Conservation (phyloP, 2,888 invertebrate genomes). For the Andrena flavipes region DNA sequence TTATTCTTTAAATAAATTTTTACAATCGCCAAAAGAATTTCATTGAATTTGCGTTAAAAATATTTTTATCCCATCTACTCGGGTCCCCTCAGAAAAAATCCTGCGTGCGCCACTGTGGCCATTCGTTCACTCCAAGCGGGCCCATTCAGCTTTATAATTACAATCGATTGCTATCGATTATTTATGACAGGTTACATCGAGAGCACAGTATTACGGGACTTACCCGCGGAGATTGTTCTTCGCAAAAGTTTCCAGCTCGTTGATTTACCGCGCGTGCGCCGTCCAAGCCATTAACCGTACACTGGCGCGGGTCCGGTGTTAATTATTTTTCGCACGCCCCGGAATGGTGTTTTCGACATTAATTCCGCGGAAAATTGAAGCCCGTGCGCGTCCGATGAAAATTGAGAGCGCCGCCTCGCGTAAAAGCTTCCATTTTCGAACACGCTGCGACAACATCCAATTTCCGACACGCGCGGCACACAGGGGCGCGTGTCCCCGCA, state of each 20-base stretch:
- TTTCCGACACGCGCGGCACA: not conserved
- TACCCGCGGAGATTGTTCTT: not conserved
- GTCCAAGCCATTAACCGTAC: not conserved
- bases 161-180: not conserved
- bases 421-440: constrained; percentile 13
- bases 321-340: not conserved
- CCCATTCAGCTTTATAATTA: not conserved
- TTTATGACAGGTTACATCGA: not conserved
- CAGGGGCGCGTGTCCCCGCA: not conserved
- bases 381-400: not conserved
- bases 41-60: too few relatives aligned
- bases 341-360: constrained; percentile 1
- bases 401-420: not conserved
- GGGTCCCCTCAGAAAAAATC: too few relatives aligned
- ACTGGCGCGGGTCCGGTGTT: not conserved
- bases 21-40: too few relatives aligned
- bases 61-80: too few relatives aligned
- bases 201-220: not conserved
- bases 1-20: too few relatives aligned
- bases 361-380: not conserved
- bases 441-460: not conserved
- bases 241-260: not conserved
- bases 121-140: not conserved
- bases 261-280: not conserved
- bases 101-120: too few relatives aligned